Percentiles rank a stretch among this genome's conserved stretches.
Evolutionary conservation across 2,888 invertebrate species (phyloP).

Genomic region (Alsophila aescularia): DNA sequence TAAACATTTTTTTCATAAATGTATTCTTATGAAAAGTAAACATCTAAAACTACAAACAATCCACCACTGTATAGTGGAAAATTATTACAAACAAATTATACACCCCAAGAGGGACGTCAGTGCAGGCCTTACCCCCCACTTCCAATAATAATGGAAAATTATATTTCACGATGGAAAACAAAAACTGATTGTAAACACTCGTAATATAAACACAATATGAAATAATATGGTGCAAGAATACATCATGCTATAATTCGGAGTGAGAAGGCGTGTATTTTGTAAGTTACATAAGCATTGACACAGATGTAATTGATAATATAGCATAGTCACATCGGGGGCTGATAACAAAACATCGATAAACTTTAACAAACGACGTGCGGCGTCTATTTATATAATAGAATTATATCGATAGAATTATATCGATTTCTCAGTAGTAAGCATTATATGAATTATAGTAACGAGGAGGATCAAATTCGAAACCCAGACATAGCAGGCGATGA

Average conservation of each 20-base stretch:
- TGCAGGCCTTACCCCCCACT: too few relatives aligned
- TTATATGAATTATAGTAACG: too few relatives aligned
- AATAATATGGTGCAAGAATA: conserved; percentile 7
- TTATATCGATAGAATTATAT: not conserved
- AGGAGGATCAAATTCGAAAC: too few relatives aligned
- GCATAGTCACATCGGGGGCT: conserved; percentile 13
- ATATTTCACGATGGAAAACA: conserved; percentile 7
- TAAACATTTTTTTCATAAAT: too few relatives aligned
- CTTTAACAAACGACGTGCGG: not conserved
- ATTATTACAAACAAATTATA: too few relatives aligned
- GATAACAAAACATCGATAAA: conserved; percentile 24
- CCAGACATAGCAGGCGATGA: too few relatives aligned
- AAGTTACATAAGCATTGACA: conserved; percentile 29
- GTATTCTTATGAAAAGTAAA: too few relatives aligned
- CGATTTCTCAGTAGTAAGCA: too few relatives aligned
- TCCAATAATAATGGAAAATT: too few relatives aligned
- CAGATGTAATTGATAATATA: conserved; percentile 32
- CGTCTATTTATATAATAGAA: conserved; percentile 2
- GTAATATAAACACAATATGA: conserved; percentile 10
- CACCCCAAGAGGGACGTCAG: too few relatives aligned
- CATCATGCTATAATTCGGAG: not conserved
- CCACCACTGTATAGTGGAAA: conserved; percentile 8
- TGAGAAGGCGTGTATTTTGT: not conserved
- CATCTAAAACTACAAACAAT: too few relatives aligned
- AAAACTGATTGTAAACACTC: not conserved